phyloP scores from a whole-genome alignment of 1,140 invertebrate genomes.

The Drosophila elegans region DNA sequence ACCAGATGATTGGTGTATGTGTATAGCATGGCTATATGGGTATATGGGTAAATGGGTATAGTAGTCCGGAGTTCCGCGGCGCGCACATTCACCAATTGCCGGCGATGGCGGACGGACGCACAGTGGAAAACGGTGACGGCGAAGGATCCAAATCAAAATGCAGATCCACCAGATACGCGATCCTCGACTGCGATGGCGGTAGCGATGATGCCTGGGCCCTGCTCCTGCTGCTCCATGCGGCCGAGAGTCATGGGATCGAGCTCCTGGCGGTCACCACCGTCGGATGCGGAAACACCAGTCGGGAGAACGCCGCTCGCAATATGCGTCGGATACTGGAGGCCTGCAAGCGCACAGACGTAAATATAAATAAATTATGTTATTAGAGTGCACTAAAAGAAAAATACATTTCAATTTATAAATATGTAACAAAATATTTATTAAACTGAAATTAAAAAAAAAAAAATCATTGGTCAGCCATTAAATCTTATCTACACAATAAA shows the following conservation, averaged over 20 bases:
- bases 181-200: conserved; percentile 88
- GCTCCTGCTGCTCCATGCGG: conserved; percentile 86
- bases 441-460: not conserved
- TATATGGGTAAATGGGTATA: not conserved
- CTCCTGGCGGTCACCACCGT: conserved; percentile 88
- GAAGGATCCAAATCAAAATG: not conserved
- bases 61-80: conserved; percentile 2
- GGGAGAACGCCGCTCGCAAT: conserved; percentile 87
- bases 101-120: conserved; percentile 39
- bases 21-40: not conserved
- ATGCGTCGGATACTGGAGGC: conserved; percentile 87
- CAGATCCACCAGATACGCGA: conserved; percentile 69
- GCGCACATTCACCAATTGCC: conserved; percentile 28
- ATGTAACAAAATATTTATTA: not conserved
- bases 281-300: conserved; percentile 87
- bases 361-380: conserved; percentile 55
- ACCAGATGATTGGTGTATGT: conserved; percentile 11
- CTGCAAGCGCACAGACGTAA: conserved; percentile 85
- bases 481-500: too few relatives aligned
- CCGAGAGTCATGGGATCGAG: conserved; percentile 84
- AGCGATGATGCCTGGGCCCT: conserved; percentile 89
- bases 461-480: too few relatives aligned
- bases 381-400: not conserved
- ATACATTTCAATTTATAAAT: not conserved
- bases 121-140: conserved; percentile 12